Evolutionary conservation across 2,113 vertebrate species (phyloP).

Genomic region (Corythornis madagascariensis): DNA sequence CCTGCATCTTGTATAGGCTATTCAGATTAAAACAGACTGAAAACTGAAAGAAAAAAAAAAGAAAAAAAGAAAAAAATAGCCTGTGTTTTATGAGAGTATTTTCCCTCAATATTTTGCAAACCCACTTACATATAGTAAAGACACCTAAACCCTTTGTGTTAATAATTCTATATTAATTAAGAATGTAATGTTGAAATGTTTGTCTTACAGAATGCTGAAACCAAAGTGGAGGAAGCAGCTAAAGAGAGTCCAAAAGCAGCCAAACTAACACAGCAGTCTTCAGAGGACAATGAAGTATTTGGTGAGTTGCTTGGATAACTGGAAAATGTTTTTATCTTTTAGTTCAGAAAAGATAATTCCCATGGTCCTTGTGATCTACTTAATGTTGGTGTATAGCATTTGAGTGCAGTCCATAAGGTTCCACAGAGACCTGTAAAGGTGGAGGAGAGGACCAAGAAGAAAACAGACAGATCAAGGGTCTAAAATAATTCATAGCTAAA

Average conservation of each 20-base stretch:
- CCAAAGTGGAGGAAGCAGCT: constrained; percentile 27
- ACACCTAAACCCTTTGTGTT: neutral
- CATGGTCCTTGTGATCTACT: neutral
- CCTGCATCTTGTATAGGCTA: neutral
- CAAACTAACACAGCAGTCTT: constrained; percentile 69
- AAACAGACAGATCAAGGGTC: neutral
- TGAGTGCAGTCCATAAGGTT: neutral
- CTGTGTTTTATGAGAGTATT: neutral
- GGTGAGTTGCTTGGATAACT: constrained; percentile 71
- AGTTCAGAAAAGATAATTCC: neutral
- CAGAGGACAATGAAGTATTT: constrained; percentile 87
- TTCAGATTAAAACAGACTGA: neutral
- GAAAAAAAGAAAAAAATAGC: neutral
- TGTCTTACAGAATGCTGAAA: constrained; percentile 61
- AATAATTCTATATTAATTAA: neutral
- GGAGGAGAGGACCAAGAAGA: neutral
- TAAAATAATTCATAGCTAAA: neutral
- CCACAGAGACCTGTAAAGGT: neutral
- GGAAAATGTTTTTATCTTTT: neutral
- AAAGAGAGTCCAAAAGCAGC: neutral
- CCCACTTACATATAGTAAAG: neutral
- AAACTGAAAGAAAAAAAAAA: neutral
- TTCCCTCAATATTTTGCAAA: neutral
- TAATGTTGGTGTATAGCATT: neutral
- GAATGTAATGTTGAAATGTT: neutral